Base-by-base conservation (phyloP, 2,113 vertebrate genomes). In the Penelope pileata region DNA sequence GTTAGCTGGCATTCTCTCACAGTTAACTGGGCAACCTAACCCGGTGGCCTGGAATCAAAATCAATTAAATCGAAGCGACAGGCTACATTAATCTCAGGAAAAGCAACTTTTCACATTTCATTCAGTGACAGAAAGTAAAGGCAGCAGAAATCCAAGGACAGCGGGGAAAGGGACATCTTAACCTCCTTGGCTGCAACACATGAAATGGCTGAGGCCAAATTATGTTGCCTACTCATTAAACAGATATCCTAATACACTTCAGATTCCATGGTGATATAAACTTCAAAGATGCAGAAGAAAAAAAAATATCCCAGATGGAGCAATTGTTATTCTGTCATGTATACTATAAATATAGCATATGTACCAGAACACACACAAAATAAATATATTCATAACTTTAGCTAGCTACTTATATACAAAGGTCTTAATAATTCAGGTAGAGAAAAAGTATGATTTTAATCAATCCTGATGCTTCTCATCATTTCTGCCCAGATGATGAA, bases 21-120 rank as follows among this genome's bases (percentile, higher is more conserved):
- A 82, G n/a, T 50, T 91, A 91, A 94, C 51, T 69, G 54, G 83
- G 47, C 72, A 96, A 54, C 16, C 24, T 58, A 88, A 74, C 24
- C 17, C 43, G 38, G 4, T 91, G 82, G 51, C 12, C 36, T 87
- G 59, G 43, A 95, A 90, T 36, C 64, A 50, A 93, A 70, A 86
- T 45, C 4, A 2, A 64, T 50, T 30, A 59, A 91, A 77, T 47
- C 48, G 82, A 58, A 72, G 42, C 0, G 1, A 77, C 8, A 54
- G 78, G 54, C 62, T 94, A 30, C 6, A 42, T 48, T 38, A 4
- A 1, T n/a, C 29, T 9, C 58, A 62, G 47, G 36, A 48, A 85
- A 77, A 93, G 26, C 50, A 83, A 56, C 66, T 76, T 87, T 38
- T 86, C 69, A 63, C 83, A 64, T 24, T 29, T 40, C 38, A 4